A percentile compares a stretch with the other conserved stretches of the same genome.
Conservation (phyloP, 2,888 invertebrate species). For the Saturnia pavonia region DNA sequence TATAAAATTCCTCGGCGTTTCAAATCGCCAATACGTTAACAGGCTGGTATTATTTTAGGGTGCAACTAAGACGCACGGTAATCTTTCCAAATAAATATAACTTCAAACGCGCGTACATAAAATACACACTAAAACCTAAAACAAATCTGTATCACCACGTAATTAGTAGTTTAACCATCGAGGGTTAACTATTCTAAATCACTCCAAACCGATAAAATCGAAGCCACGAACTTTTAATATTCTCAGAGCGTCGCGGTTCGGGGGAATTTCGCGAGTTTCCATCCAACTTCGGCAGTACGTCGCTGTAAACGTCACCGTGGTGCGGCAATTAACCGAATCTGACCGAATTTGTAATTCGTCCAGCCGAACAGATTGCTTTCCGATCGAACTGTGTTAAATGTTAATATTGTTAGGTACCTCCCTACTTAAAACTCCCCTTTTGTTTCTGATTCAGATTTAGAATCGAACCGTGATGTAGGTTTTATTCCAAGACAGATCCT, state of each 20-base stretch:
- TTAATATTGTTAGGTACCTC: conserved; percentile 17
- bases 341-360: conserved; percentile 30
- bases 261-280: conserved; percentile 19
- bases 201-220: conserved; percentile 21
- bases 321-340: conserved; percentile 23
- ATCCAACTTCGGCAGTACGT: conserved; percentile 20
- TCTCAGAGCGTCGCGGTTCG: conserved; percentile 17
- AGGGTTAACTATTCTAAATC: conserved; percentile 20
- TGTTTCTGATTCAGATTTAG: conserved; percentile 19
- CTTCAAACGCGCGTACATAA: too few relatives aligned
- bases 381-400: conserved; percentile 20
- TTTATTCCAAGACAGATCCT: conserved; percentile 9
- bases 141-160: neutral
- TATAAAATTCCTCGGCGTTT: too few relatives aligned
- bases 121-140: too few relatives aligned
- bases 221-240: conserved; percentile 24
- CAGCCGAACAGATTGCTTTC: conserved; percentile 27
- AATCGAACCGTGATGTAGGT: conserved; percentile 11
- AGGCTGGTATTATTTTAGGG: too few relatives aligned
- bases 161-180: conserved; percentile 17
- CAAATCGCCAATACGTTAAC: too few relatives aligned
- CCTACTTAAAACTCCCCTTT: conserved; percentile 18
- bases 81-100: too few relatives aligned
- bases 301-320: conserved; percentile 11
- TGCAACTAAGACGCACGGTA: too few relatives aligned